Evolutionary conservation across 2,888 invertebrate species (phyloP).

Genomic region (Rutpela maculata): DNA sequence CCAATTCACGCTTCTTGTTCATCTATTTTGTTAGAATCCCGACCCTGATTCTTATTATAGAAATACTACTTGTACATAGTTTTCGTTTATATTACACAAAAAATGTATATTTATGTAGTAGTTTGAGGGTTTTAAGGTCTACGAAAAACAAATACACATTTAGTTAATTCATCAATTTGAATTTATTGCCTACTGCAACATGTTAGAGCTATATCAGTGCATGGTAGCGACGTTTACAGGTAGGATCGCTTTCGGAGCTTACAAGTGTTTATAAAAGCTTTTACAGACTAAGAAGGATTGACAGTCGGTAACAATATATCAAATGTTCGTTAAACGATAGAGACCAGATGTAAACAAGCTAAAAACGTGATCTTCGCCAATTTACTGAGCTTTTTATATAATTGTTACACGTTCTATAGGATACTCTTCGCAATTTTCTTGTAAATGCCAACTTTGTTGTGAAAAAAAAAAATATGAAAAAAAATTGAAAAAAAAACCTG

Average conservation of each 20-base stretch:
- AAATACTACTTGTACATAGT: constrained; percentile 22
- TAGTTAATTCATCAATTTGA: constrained; percentile 51
- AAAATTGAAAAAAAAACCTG: too few species aligned
- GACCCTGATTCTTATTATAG: constrained; percentile 24
- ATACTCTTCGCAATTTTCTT: too few species aligned
- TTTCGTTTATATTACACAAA: constrained; percentile 51
- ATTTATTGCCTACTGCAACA: constrained; percentile 45
- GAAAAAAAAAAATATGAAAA: too few species aligned
- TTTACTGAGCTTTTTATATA: too few species aligned
- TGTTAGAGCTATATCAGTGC: constrained; percentile 27
- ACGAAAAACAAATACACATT: constrained; percentile 43
- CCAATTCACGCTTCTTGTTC: constrained; percentile 8
- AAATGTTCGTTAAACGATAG: too few species aligned
- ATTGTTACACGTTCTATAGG: too few species aligned
- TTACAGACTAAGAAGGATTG: too few species aligned
- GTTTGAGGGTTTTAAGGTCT: constrained; percentile 48
- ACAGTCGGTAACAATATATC: too few species aligned
- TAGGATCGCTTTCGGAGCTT: not conserved
- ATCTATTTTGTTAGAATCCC: constrained; percentile 9
- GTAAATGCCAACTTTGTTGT: too few species aligned
- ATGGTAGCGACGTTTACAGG: not conserved
- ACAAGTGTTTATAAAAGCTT: too few species aligned
- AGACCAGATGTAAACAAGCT: too few species aligned
- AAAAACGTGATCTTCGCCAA: too few species aligned
- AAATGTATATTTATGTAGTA: constrained; percentile 50